Base-by-base conservation (phyloP, 2,113 vertebrate genomes). In the Petrocephalus zakoni region DNA sequence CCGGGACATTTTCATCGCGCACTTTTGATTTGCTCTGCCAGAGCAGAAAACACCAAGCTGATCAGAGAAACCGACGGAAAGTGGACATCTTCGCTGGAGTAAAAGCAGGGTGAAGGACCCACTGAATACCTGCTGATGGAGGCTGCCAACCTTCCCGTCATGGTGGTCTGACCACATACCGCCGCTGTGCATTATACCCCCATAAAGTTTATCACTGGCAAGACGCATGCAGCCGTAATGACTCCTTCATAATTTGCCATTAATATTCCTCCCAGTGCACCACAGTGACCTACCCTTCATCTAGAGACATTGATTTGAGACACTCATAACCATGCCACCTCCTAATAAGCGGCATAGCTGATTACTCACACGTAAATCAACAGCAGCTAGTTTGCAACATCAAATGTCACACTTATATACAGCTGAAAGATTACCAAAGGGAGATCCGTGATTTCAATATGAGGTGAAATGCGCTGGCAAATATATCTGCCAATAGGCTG, bases 181-280 rank as follows among this genome's bases (percentile, higher is more conserved):
- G 22, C 34, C 10, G 29, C 22, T 21, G 2, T 58, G 9, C 37
- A 11, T 56, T 87, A 15, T 64, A 0, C 55, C 5, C 37, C 42
- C 42, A 25, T 29, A 21, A 34, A 29, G 25, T 87, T 64, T 87
- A 87, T 61, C 56, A 64, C 42, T 37, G 47, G 47, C 49, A 7
- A 46, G 86, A 61, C n/a, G 19, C 22, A 87, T 25, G 4, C 37
- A 19, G 29, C 19, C 56, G 46, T 87, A 64, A 46, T 13, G 34
- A n/a, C 86, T 7, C n/a, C 86, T 87, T 87, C 11, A 87, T 64
- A 55, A 87, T n/a, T 21, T 64, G 21, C 37, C 86, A 46, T 87
- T 47, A 42, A 64, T 87, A 87, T 87, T 21, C 56, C 55, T 46
- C 22, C 86, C 47, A 46, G 2, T 7, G 0, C 19, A n/a, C 19